Base-by-base conservation (phyloP, 2,888 invertebrate genomes). In the Eilema sororculum region DNA sequence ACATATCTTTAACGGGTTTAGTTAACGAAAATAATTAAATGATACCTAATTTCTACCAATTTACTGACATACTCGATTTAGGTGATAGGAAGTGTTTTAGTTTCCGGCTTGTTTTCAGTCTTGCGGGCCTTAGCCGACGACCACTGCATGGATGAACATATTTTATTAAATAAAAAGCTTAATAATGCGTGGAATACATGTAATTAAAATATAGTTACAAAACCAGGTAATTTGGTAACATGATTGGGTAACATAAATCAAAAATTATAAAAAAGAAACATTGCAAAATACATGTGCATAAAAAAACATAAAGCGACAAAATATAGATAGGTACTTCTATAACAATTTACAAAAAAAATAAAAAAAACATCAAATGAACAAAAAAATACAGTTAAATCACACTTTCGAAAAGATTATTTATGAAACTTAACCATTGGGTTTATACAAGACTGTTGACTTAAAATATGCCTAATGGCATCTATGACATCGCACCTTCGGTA, bases 131-230 rank as follows among this genome's bases (percentile, higher is more conserved):
- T 16, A 41, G 16, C 16, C 46, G 46, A 46, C 20, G 6, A 20
- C 46, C 46, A 46, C 46, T 46, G 20, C 37, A 62, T 63, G 58
- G 63, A 58, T 25, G 58, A 24, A 52, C 52, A 60, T 52, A 37
- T 30, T 52, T 70, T 24, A 16, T 41, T 33, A 77, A 81, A 81
- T 81, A 81, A 81, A 81, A 81, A 81, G 80, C 78, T 71, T 75
- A 61, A 60, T 52, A 71, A 68, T 69, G 67, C 71, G 70, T 72
- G 57, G 70, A 72, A 81, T 68, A 73, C 68, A 75, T 81, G 76
- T 81, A 81, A 81, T 81, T 81, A 72, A 76, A 68, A 78, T 24
- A 41, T 41, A 41, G 25, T 62, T 62, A 62, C 72, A 81, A 81
- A 81, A 78, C 66, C 56, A 59, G 58, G 56, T 72, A 9, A 68